Percentiles rank a stretch among this genome's conserved stretches.
Conservation (phyloP, 2,113 vertebrate genomes). For the Sterrhoptilus dennistouni region DNA sequence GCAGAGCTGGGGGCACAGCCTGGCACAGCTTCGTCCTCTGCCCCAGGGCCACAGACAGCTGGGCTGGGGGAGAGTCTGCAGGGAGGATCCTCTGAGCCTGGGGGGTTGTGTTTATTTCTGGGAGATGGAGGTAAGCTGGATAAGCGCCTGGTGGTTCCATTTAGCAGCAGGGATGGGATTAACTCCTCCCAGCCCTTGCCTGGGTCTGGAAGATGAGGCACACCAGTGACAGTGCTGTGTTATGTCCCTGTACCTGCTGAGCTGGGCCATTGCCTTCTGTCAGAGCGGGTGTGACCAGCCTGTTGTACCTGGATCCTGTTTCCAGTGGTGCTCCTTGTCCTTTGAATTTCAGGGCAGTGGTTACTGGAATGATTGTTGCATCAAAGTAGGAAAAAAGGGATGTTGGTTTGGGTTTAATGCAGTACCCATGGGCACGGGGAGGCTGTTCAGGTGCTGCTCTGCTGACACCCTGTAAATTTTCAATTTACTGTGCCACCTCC, state of each 20-base stretch:
- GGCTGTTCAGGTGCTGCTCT: background rate
- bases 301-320: background rate
- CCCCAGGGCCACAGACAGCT: background rate
- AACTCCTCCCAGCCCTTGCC: background rate
- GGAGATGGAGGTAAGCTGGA: slow-evolving; percentile 19
- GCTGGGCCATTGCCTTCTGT: background rate
- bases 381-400: background rate
- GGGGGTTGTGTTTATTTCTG: background rate
- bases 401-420: background rate
- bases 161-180: background rate
- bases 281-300: background rate
- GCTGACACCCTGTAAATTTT: background rate
- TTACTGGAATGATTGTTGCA: background rate
- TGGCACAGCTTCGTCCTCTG: background rate
- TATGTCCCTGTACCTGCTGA: background rate
- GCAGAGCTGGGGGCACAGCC: background rate
- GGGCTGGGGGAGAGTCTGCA: background rate
- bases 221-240: background rate
- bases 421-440: accelerated
- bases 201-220: background rate
- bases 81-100: background rate
- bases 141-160: background rate
- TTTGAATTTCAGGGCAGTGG: background rate
- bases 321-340: background rate
- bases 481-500: background rate